phyloP scores from a whole-genome alignment of 35 echinoderm and acorn worm species.

The Acanthaster planci region DNA sequence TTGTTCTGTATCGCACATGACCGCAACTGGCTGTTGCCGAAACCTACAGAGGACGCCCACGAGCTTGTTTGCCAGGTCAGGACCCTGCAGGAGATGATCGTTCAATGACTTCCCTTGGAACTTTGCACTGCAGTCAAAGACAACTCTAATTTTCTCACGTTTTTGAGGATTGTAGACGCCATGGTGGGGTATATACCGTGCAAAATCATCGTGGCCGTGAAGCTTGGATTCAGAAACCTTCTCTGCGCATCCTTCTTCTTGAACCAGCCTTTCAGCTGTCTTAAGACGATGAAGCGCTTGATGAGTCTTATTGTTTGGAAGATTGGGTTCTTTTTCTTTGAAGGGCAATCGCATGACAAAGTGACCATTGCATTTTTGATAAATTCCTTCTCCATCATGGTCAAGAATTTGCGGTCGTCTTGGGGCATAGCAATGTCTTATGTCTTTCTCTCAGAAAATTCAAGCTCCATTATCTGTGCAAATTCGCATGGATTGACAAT shows the following conservation, averaged over 20 bases:
- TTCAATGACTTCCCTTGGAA: conserved; percentile 57
- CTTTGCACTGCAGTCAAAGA: not conserved
- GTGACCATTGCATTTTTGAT: conserved; percentile 20
- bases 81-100: conserved; percentile 61
- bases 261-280: conserved; percentile 17
- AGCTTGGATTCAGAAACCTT: not conserved
- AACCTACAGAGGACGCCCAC: conserved; percentile 70
- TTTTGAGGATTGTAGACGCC: conserved; percentile 73
- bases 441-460: conserved; percentile 27
- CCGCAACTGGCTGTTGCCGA: conserved; percentile 52
- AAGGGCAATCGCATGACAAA: conserved; percentile 60
- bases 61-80: conserved; percentile 69
- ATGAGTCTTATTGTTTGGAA: conserved; percentile 41
- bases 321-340: not conserved
- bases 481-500: not conserved
- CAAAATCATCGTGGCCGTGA: not conserved
- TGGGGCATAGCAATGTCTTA: not conserved
- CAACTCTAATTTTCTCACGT: conserved; percentile 70
- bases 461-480: conserved; percentile 13
- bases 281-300: conserved; percentile 24
- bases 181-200: conserved; percentile 72
- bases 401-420: conserved; percentile 2
- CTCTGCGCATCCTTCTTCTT: conserved; percentile 38
- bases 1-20: conserved; percentile 63
- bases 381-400: conserved; percentile 13